phyloP scores from a whole-genome alignment of 2,888 invertebrate species.

The Papilio demoleus region DNA sequence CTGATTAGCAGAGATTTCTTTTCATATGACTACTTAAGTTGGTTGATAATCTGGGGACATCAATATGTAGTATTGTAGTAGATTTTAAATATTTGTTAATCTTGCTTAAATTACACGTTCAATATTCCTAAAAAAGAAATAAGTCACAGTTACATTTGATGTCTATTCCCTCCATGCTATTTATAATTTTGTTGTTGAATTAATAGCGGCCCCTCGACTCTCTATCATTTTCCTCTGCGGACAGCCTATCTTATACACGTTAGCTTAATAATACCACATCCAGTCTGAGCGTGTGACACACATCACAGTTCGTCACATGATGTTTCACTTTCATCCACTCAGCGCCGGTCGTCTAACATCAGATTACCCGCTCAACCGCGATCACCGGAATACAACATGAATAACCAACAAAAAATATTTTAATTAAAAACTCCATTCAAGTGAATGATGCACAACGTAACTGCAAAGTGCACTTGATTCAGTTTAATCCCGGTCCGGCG shows the following conservation, averaged over 20 bases:
- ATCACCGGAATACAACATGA: neutral
- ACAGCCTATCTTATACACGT: too few species aligned
- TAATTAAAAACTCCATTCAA: conserved; percentile 18
- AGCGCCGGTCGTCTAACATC: neutral
- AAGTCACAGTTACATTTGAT: too few species aligned
- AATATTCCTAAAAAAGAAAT: too few species aligned
- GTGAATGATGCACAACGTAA: conserved; percentile 1
- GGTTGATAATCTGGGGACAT: too few species aligned
- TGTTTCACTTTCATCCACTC: neutral
- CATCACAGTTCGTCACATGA: neutral
- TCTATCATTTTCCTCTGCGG: too few species aligned
- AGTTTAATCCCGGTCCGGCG: conserved; percentile 4
- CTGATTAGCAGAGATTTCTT: neutral
- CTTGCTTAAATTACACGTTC: too few species aligned
- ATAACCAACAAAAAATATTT: neutral
- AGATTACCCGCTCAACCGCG: conserved; percentile 3
- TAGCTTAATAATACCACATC: conserved; percentile 1
- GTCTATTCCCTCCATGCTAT: too few species aligned
- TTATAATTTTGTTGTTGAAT: too few species aligned
- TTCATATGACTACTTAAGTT: neutral
- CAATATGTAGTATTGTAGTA: too few species aligned
- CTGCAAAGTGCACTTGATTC: conserved; percentile 16
- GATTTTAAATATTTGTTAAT: too few species aligned
- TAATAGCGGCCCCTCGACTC: too few species aligned
- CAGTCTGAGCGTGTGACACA: neutral